Conservation (phyloP, 2,888 invertebrate genomes). For the Norana najaformis region DNA sequence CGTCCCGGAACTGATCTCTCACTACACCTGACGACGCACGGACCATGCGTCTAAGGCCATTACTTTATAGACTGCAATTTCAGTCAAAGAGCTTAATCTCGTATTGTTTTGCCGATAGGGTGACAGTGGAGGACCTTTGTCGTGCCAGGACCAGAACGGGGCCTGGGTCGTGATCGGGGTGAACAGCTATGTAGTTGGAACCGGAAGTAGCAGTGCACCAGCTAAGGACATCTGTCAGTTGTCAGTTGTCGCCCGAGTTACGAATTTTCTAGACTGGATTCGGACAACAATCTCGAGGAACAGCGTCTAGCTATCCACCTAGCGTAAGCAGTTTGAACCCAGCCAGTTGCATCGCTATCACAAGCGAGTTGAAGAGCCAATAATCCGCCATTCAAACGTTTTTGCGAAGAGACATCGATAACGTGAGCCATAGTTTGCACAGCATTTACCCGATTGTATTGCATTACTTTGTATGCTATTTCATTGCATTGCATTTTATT, state of each 20-base stretch:
- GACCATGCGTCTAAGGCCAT: too few relatives aligned
- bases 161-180: constrained; percentile 24
- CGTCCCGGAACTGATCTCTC: too few relatives aligned
- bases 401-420: too few relatives aligned
- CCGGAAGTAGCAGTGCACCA: not conserved
- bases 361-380: too few relatives aligned
- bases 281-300: not conserved
- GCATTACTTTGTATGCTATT: too few relatives aligned
- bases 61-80: not conserved
- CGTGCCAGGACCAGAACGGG: constrained; percentile 29
- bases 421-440: too few relatives aligned
- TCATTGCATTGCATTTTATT: not conserved
- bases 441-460: too few relatives aligned
- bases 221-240: not conserved
- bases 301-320: not conserved
- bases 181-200: constrained; percentile 20
- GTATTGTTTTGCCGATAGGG: not conserved
- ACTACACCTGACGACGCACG: not conserved
- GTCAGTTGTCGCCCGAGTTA: not conserved
- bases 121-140: constrained; percentile 33
- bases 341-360: too few relatives aligned
- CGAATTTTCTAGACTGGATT: not conserved
- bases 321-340: too few relatives aligned
- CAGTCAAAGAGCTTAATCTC: not conserved
- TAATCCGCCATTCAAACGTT: too few relatives aligned